These are phyloP conservation scores for Hydrolagus affinis DNA, from an alignment of 2,113 vertebrate genomes.

Conservation along the genomic window DNA sequence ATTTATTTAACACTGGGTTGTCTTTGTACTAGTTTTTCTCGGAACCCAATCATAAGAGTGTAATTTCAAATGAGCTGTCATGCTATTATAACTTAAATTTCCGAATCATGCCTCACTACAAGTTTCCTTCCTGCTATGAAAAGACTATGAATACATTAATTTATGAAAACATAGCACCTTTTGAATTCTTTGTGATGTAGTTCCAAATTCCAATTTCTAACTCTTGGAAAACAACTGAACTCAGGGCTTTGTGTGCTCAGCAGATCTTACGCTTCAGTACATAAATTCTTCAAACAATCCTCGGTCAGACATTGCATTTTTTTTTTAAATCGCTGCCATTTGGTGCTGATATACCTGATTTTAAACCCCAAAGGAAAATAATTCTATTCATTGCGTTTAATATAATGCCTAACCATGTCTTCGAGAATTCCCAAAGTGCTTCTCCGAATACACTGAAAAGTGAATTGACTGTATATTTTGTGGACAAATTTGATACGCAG, in stretches of 20 bases:
- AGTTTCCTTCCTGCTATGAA: constrained; percentile 67
- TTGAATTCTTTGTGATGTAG: constrained; percentile 61
- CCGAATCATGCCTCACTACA: constrained; percentile 57
- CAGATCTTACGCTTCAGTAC: not conserved
- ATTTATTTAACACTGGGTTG: constrained; percentile 63
- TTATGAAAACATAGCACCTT: constrained; percentile 63
- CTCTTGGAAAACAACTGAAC: constrained; percentile 35
- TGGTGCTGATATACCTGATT: no score
- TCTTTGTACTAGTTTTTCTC: constrained; percentile 35
- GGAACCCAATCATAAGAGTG: constrained; percentile 56
- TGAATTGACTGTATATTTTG: no score
- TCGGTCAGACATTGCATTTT: not conserved
- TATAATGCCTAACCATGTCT: no score
- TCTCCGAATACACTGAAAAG: no score
- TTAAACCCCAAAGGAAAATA: no score
- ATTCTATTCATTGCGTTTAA: no score
- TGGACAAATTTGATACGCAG: no score
- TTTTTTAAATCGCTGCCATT: no score
- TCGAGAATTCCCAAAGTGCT: no score
- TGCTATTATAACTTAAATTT: constrained; percentile 50
- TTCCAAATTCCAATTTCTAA: constrained; percentile 54
- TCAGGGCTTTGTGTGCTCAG: not conserved
- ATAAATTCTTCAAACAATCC: not conserved
- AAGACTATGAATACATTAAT: constrained; percentile 76
- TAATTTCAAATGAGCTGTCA: constrained; percentile 57